Percentiles rank a stretch among this genome's conserved stretches.
Evolutionary conservation across 2,888 invertebrate species (phyloP).

Genomic region (Drosophila neotestacea): DNA sequence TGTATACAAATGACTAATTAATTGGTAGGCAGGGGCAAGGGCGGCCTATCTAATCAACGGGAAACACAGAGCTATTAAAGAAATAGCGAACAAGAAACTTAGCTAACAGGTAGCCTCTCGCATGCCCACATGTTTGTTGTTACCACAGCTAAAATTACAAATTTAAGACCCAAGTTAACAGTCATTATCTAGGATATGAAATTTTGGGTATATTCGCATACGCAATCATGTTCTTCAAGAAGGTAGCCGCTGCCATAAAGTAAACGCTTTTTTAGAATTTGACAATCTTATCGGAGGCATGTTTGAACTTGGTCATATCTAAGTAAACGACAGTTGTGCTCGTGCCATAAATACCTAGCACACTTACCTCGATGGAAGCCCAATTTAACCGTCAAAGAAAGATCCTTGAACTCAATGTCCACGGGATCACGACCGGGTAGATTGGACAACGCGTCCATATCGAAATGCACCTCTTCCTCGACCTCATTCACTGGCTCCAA

Average conservation of each 20-base stretch:
- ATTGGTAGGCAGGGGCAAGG: constrained; percentile 37
- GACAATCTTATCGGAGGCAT: constrained; percentile 69
- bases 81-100: constrained; percentile 16
- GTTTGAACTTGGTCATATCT: constrained; percentile 28
- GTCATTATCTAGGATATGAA: constrained; percentile 29
- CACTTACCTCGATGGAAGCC: constrained; percentile 91
- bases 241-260: constrained; percentile 66
- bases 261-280: constrained; percentile 34
- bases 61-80: constrained; percentile 32
- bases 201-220: background rate
- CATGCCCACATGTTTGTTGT: constrained; percentile 31
- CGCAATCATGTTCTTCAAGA: constrained; percentile 31
- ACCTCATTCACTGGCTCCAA: constrained; percentile 59
- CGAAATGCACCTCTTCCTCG: constrained; percentile 53
- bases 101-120: constrained; percentile 51
- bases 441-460: constrained; percentile 79
- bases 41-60: constrained; percentile 64
- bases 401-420: constrained; percentile 91
- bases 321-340: background rate
- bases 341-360: constrained; percentile 34
- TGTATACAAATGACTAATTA: constrained; percentile 54
- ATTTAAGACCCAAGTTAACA: constrained; percentile 20
- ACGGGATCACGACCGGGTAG: constrained; percentile 86
- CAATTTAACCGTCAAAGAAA: constrained; percentile 90
- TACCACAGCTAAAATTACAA: constrained; percentile 32